Percentiles rank a stretch among this genome's conserved stretches.
Evolutionary conservation across 2,113 vertebrate species (phyloP).

Genomic region (Mola mola): DNA sequence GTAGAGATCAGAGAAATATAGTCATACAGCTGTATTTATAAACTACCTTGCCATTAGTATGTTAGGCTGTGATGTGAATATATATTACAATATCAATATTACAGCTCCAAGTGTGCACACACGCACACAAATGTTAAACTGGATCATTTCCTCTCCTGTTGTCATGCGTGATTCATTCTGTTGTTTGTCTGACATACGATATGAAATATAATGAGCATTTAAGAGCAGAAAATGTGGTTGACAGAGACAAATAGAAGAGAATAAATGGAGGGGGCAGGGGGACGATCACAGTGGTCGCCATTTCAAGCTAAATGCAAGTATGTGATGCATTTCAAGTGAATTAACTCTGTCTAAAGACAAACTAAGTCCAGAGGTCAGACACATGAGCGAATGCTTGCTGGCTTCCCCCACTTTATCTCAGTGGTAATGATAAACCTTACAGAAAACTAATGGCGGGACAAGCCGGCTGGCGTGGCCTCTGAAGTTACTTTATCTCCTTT

Average conservation of each 20-base stretch:
- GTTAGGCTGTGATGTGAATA: too few relatives aligned
- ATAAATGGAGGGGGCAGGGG: not conserved
- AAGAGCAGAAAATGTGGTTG: not conserved
- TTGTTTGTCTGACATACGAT: not conserved
- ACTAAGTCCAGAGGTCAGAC: conserved; percentile 43
- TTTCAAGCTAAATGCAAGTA: conserved; percentile 13
- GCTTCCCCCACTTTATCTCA: conserved; percentile 21
- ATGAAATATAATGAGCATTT: not conserved
- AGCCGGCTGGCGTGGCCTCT: conserved; percentile 20
- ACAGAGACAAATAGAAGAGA: conserved; percentile 1
- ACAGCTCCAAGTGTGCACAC: not conserved
- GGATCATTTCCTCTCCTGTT: conserved; percentile 24
- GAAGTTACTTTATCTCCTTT: conserved; percentile 63
- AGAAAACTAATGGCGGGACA: conserved; percentile 48
- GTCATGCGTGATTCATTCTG: not conserved
- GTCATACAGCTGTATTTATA: too few relatives aligned
- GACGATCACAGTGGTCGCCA: conserved; percentile 14
- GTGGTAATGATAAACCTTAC: conserved; percentile 61
- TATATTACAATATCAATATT: too few relatives aligned
- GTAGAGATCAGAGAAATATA: too few relatives aligned
- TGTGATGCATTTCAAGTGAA: conserved; percentile 12
- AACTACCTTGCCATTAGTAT: too few relatives aligned
- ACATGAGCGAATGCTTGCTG: conserved; percentile 10
- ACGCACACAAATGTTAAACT: not conserved
- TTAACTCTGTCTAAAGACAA: conserved; percentile 31